Conservation (phyloP, 2,888 invertebrate genomes). For the Nineta flava region DNA sequence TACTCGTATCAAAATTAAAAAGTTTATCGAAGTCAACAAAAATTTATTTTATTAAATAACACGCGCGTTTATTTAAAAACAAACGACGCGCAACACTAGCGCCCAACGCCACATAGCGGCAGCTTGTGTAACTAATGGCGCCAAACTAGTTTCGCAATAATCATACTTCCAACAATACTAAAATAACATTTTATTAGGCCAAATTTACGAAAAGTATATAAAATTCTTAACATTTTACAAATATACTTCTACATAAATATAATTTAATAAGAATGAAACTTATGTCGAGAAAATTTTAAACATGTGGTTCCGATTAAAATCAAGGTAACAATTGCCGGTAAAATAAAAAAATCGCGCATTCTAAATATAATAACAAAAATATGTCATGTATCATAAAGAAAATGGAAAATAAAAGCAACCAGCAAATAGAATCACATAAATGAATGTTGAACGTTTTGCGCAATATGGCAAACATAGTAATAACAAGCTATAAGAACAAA, state of each 20-base stretch:
- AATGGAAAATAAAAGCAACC: too few relatives aligned
- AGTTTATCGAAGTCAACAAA: neutral
- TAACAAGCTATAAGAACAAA: neutral
- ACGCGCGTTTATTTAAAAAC: neutral
- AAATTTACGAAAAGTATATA: too few relatives aligned
- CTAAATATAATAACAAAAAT: too few relatives aligned
- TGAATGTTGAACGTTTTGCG: neutral
- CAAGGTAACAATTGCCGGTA: neutral
- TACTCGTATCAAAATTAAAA: too few relatives aligned
- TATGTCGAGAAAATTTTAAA: neutral
- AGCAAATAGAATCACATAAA: neutral
- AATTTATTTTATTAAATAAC: neutral
- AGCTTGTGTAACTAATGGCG: constrained; percentile 5
- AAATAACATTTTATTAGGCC: too few relatives aligned
- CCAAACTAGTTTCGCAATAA: constrained; percentile 3
- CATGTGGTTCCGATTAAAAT: neutral
- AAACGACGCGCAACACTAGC: constrained; percentile 3
- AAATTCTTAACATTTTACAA: too few relatives aligned
- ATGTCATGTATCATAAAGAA: too few relatives aligned
- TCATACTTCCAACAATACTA: neutral
- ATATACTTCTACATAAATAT: too few relatives aligned
- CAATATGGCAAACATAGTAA: neutral
- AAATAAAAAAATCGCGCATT: too few relatives aligned
- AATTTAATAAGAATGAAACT: too few relatives aligned
- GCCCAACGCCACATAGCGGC: constrained; percentile 1